Percentiles rank a stretch among this genome's conserved stretches.
These are phyloP conservation scores for Drosophila guanche DNA, from an alignment of 1,140 invertebrate genomes.

Conservation along the genomic window DNA sequence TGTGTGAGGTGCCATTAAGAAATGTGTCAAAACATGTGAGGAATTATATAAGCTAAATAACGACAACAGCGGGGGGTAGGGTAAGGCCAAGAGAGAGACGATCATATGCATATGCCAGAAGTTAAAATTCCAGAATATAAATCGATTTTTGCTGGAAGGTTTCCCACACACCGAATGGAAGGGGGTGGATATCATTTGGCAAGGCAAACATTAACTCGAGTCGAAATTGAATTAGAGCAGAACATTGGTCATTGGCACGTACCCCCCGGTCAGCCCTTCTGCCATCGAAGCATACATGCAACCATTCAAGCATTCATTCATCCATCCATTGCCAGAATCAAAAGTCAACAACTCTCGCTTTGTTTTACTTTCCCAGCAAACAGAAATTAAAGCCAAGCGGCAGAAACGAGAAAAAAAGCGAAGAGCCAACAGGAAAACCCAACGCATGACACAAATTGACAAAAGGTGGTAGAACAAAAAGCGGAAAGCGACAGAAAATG, in stretches of 20 bases:
- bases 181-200: slow-evolving; percentile 1
- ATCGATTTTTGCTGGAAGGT: slow-evolving; percentile 21
- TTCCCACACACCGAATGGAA: not conserved
- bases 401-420: slow-evolving; percentile 23
- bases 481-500: slow-evolving; percentile 44
- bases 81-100: not conserved
- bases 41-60: slow-evolving; percentile 69
- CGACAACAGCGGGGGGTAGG: slow-evolving; percentile 21
- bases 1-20: slow-evolving; percentile 73
- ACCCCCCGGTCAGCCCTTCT: slow-evolving; percentile 1
- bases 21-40: slow-evolving; percentile 78
- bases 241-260: slow-evolving; percentile 50
- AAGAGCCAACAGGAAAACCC: slow-evolving; percentile 58
- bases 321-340: slow-evolving; percentile 40
- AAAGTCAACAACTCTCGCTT: slow-evolving; percentile 67
- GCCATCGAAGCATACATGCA: not conserved
- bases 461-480: slow-evolving; percentile 62
- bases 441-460: slow-evolving; percentile 74
- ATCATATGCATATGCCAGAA: slow-evolving; percentile 17
- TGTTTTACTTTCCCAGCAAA: slow-evolving; percentile 75
- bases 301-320: slow-evolving; percentile 14
- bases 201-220: slow-evolving; percentile 4
- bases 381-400: slow-evolving; percentile 71
- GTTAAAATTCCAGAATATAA: not conserved
- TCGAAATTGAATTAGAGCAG: slow-evolving; percentile 62